Percentiles rank a stretch among this genome's conserved stretches.
These are phyloP conservation scores for Sinosuthora webbiana DNA, from an alignment of 2,113 vertebrate genomes.

Conservation along the genomic window DNA sequence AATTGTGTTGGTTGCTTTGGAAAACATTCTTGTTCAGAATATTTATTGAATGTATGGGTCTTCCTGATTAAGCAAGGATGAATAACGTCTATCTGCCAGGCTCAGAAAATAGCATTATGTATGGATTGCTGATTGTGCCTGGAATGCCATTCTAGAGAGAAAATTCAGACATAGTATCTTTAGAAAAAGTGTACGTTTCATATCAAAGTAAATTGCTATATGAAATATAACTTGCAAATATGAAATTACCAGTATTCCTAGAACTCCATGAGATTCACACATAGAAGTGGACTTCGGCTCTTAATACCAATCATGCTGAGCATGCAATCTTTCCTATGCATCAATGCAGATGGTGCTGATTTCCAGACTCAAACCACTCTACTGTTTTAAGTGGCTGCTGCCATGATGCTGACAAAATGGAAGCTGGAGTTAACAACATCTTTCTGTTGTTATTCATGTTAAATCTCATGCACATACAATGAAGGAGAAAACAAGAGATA, in stretches of 20 bases:
- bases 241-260: neutral
- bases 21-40: neutral
- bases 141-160: neutral
- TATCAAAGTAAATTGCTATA: neutral
- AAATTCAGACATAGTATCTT: neutral
- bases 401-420: neutral
- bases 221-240: neutral
- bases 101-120: neutral
- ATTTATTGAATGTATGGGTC: neutral
- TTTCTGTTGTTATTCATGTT: neutral
- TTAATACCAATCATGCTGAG: neutral
- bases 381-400: neutral
- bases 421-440: neutral
- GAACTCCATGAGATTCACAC: neutral
- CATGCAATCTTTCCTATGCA: neutral
- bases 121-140: neutral
- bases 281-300: neutral
- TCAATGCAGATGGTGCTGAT: neutral
- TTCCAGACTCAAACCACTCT: neutral
- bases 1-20: neutral
- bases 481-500: neutral
- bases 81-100: neutral
- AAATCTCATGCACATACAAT: neutral
- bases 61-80: neutral
- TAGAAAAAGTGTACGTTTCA: neutral